Base-by-base conservation (phyloP, 2,888 invertebrate genomes). In the Drosophila fulvimacula region DNA sequence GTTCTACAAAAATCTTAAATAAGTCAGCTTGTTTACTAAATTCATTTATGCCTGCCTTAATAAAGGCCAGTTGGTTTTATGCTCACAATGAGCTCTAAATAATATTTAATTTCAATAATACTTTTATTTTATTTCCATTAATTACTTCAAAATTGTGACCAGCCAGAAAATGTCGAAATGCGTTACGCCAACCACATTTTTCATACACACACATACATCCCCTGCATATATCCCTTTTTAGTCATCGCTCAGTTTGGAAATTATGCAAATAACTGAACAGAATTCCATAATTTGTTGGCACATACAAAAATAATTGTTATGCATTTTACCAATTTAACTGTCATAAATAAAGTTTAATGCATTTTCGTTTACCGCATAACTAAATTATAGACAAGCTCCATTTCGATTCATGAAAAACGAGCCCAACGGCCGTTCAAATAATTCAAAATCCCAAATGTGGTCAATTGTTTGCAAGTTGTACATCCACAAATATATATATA, bases 331-430 rank as follows among this genome's bases (percentile, higher is more conserved):
- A 69, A 78, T 82, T 85, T 72, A 72, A 60, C 56, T 76, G 64
- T 48, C 67, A 84, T 82, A 80, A 84, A 82, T 79, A 75, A 69
- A 65, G 57, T 57, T 58, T 42, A 65, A 59, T 81, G 79, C 44
- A 19, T 63, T 69, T 61, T 51, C 61, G 63, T 56, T 81, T 72
- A 79, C 81, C 86, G 52, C 81, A 82, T 67, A 86, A 72, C 86
- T 81, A 74, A 80, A 82, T 85, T 76, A 82, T 75, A 81, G 72
- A 70, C 66, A 51, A 46, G 66, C 71, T 69, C 66, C 27, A 58
- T 73, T 73, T 63, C 62, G 58, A 73, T 68, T 39, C 34, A 36
- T 41, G 39, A 32, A 61, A 39, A 66, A 42, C 59, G 36, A 34
- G 27, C 19, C 19, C 46, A 46, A 46, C 48, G 58, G 15, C 61